phyloP scores from a whole-genome alignment of 2,888 invertebrate genomes.

The Perizoma flavofasciatum region DNA sequence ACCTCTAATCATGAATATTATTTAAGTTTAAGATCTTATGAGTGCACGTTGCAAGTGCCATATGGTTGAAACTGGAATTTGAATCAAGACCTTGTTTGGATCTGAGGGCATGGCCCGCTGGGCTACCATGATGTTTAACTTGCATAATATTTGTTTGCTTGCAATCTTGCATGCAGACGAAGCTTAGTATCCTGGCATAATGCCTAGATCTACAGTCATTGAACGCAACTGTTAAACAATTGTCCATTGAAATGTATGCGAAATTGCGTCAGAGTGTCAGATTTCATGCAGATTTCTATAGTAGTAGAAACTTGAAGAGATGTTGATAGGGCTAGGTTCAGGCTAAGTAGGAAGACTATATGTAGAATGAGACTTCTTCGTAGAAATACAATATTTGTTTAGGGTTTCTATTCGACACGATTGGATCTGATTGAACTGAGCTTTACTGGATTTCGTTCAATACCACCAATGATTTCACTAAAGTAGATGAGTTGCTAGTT shows the following conservation, averaged over 20 bases:
- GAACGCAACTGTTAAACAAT: conserved; percentile 21
- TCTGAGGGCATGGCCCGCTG: no score
- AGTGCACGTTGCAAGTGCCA: no score
- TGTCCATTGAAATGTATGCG: conserved; percentile 12
- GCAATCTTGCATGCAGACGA: conserved; percentile 13
- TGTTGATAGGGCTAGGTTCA: neutral
- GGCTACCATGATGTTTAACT: neutral
- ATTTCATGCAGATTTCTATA: neutral
- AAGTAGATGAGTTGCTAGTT: neutral
- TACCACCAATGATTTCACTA: neutral
- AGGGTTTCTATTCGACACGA: neutral
- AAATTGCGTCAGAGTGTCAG: conserved; percentile 12
- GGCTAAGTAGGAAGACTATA: no score
- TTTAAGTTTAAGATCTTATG: no score
- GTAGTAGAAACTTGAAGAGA: neutral
- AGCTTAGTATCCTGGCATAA: conserved; percentile 12
- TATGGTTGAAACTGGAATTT: no score
- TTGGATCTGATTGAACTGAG: neutral
- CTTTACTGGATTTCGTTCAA: neutral
- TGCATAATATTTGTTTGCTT: conserved; percentile 4
- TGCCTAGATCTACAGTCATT: conserved; percentile 22
- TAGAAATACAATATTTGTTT: neutral
- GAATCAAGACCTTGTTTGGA: no score
- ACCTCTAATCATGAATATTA: no score
- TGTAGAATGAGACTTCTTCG: neutral